A percentile compares a stretch with the other conserved stretches of the same genome.
Conservation (phyloP, 1,140 invertebrate species). For the Teleogryllus occipitalis region DNA sequence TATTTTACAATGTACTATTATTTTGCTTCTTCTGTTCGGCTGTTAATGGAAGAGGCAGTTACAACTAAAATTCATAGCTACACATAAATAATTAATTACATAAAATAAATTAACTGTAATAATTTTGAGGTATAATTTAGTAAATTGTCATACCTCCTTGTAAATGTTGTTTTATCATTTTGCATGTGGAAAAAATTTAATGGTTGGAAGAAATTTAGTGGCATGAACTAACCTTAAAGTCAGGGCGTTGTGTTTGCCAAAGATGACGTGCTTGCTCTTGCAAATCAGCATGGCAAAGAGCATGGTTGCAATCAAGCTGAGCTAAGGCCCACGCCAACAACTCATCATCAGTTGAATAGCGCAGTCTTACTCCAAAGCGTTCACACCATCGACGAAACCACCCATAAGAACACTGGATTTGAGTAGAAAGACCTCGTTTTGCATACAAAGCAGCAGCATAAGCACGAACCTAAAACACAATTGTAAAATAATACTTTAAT, state of each 20-base stretch:
- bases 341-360: constrained; percentile 24
- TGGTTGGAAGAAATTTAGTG: background rate
- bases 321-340: constrained; percentile 27
- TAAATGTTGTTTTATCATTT: too few species aligned
- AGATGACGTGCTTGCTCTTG: constrained; percentile 22
- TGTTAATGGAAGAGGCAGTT: too few species aligned
- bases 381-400: constrained; percentile 28
- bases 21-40: too few species aligned
- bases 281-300: constrained; percentile 24
- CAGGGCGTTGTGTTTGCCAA: background rate
- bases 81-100: too few species aligned
- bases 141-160: too few species aligned
- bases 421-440: background rate
- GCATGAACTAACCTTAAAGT: background rate
- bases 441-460: background rate
- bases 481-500: background rate
- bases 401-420: constrained; percentile 30
- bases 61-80: too few species aligned
- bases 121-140: too few species aligned
- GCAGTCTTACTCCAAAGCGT: constrained; percentile 19
- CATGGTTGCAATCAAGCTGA: constrained; percentile 26
- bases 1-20: too few species aligned
- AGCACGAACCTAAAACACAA: background rate
- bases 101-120: too few species aligned
- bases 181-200: too few species aligned